phyloP scores from a whole-genome alignment of 2,888 invertebrate genomes.

The Macaria notata region DNA sequence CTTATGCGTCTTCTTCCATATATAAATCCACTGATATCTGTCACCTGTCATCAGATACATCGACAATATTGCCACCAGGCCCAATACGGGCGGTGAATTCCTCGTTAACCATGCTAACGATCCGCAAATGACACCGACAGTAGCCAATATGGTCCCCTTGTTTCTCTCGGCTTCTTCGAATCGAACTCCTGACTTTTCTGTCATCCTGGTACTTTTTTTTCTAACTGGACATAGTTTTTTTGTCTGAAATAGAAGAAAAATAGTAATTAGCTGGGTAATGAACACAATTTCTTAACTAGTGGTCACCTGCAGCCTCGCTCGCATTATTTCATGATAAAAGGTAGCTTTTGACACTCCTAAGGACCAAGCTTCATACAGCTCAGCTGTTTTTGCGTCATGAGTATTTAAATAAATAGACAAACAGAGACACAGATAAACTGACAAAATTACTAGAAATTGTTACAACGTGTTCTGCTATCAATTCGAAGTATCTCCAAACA shows the following conservation, averaged over 20 bases:
- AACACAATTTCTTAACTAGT: background rate
- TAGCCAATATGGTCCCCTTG: conserved; percentile 51
- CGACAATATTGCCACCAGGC: conserved; percentile 49
- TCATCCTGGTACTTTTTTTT: conserved; percentile 62
- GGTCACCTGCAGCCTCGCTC: no score
- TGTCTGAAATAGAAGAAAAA: conserved; percentile 8
- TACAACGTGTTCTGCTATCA: no score
- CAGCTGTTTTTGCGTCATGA: no score
- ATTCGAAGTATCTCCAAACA: no score
- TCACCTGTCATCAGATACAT: conserved; percentile 68
- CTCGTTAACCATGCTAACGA: conserved; percentile 53
- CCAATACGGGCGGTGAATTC: conserved; percentile 45
- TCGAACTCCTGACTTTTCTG: conserved; percentile 65
- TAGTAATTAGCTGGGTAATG: background rate
- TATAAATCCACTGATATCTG: conserved; percentile 75
- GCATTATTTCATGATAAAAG: no score
- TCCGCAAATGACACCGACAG: conserved; percentile 46
- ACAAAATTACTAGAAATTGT: no score
- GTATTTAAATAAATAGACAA: no score
- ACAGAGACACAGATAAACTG: no score
- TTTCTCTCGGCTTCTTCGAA: conserved; percentile 71
- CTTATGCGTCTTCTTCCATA: conserved; percentile 67
- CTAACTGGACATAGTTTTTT: conserved; percentile 38
- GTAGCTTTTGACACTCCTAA: no score
- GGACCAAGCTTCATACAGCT: no score